Evolutionary conservation across 2,888 invertebrate genomes (phyloP), one percentile per base, ranked within the genome.

Genomic region (Seladonia tumulorum): DNA sequence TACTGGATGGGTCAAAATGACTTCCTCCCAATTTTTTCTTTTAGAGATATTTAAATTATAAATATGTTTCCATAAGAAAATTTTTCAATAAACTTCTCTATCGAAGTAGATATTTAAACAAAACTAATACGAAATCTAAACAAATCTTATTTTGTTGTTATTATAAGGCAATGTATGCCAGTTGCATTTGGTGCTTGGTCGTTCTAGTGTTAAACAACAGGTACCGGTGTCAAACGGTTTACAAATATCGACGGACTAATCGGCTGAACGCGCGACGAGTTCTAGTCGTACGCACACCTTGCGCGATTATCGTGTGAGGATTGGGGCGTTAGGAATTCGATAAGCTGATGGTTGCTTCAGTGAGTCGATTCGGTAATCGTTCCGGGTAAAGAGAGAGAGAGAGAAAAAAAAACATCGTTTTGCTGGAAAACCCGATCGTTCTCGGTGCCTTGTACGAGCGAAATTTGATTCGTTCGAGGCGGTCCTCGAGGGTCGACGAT

Each of bases 241-340:
- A 81, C 86, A 81, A 90, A 89, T 88, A 87, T 83, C 74, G 68
- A 12, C 29, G 60, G 25, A 53, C 76, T 66, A 72, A 81, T 81
- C 78, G 78, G 81, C 49, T 22, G 60, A 63, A 63, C 29, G 29
- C 2, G 0, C 60, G 16, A 29, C n/a, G 79, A 60, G 72, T 77
- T 85, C 81, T 82, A 84, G 60, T 25, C 70, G 87, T 80, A 88
- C 85, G 75, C 42, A 45, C 39, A 76, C 75, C 68, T 29, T 29
- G 57, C 68, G 42, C 83, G 83, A 87, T 79, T 63, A 74, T 66
- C 70, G 76, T 47, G 74, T 74, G 83, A 84, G 77, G 73, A 47
- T 70, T 85, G 81, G 71, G 78, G 39, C 14, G 73, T 73, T 45
- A 76, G 29, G 60, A 63, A 63, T 73, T 78, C 73, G 82, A 87